Base-by-base conservation (phyloP, 2,888 invertebrate genomes). In the Caprella mutica region DNA sequence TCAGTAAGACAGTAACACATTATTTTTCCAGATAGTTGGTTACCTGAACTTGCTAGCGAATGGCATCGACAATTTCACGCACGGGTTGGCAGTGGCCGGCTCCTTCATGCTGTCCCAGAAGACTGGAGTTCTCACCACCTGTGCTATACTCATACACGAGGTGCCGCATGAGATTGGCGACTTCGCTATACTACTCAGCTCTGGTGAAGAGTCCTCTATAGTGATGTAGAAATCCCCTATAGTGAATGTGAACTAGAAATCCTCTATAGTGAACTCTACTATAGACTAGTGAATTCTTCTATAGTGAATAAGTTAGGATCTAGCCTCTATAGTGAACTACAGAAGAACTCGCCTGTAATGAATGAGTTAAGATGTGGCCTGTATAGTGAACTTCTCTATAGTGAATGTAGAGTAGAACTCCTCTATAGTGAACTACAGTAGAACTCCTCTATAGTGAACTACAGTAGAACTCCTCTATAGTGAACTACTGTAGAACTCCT, bases 141-240 rank as follows among this genome's bases (percentile, higher is more conserved):
- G 92, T 71, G 94, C 96, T 48, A 96, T 92, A 71, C 76, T 83
- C 74, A 83, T 97, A 26, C 97, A 97, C 71, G 96, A 97, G 76
- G 89, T 98, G 58, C 97, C 97, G 0, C 97, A 98, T 72, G 97
- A 98, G 74, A 85, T 97, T n/a, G 94, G 94, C 0, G 97, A 98
- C 74, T 97, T 97, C 74, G 97, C 96, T 14, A 97, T 98, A 67
- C 75, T 98, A 35, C 77, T 98, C 56, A 84, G 75, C 55, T 75
- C 77, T 40, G 66, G 66, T 65, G 35, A n/a, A 52, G 35, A 35
- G 4, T 44, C n/a, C n/a, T 3, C 14, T 2, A 42, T 42, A 8
- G 42, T 42, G 19, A 42, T 12, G 29, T 19, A 29, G 12, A n/a
- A 19, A 23, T n/a, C 23, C n/a, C 9, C 24, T 19, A 29, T 48